A percentile compares a stretch with the other conserved stretches of the same genome.
phyloP scores from a whole-genome alignment of 2,113 vertebrate genomes.

The Pipa parva region DNA sequence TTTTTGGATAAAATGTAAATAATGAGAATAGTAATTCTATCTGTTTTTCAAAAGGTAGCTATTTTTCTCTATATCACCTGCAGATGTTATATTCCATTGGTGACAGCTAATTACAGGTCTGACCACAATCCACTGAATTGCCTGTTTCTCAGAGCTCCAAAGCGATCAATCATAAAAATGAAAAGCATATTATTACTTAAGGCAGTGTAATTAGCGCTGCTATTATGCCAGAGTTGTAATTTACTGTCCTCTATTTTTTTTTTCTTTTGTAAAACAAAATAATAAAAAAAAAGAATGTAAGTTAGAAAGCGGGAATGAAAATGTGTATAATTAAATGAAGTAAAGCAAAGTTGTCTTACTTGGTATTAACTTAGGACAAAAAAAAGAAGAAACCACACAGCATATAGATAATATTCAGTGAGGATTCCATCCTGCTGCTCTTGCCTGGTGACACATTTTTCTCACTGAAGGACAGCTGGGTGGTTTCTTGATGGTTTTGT shows the following conservation, averaged over 20 bases:
- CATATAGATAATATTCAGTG: neutral
- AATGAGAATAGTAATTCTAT: neutral
- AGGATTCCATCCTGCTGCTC: neutral
- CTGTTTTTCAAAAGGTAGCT: neutral
- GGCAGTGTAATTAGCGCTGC: slow-evolving; percentile 28
- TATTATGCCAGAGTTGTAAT: slow-evolving; percentile 8
- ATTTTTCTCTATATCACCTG: slow-evolving; percentile 9
- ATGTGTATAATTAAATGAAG: neutral
- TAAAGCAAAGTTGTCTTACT: neutral
- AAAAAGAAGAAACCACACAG: neutral
- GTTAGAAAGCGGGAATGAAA: neutral
- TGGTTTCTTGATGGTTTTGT: slow-evolving; percentile 4
- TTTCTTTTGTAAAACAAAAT: slow-evolving; percentile 16
- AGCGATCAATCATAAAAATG: slow-evolving; percentile 26
- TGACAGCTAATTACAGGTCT: slow-evolving; percentile 35
- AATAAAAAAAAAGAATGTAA: slow-evolving; percentile 6
- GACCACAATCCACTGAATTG: slow-evolving; percentile 6
- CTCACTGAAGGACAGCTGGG: neutral
- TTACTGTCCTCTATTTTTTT: too few relatives aligned
- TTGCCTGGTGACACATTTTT: slow-evolving; percentile 1
- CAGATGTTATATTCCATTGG: slow-evolving; percentile 14
- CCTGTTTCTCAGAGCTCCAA: neutral
- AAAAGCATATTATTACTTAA: slow-evolving; percentile 30
- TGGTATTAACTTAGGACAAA: neutral
- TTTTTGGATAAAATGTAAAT: neutral